A percentile compares a stretch with the other conserved stretches of the same genome.
phyloP scores from a whole-genome alignment of 2,888 invertebrate species.

The Slavum lentiscoides region DNA sequence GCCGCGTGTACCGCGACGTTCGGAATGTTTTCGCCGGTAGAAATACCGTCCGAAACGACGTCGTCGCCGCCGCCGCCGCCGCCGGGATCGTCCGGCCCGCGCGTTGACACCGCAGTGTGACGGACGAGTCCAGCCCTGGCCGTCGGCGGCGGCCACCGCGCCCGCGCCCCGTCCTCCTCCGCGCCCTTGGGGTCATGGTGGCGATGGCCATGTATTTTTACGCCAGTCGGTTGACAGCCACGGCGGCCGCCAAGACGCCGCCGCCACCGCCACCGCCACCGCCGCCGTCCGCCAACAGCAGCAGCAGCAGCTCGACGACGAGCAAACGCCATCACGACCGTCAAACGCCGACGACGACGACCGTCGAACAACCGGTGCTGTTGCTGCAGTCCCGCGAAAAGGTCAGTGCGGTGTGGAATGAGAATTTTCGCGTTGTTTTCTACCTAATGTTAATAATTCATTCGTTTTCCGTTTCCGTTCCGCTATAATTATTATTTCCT shows the following conservation, averaged over 20 bases:
- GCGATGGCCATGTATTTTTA: constrained; percentile 70
- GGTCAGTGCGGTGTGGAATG: constrained; percentile 51
- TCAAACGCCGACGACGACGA: neutral
- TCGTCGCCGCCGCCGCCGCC: neutral
- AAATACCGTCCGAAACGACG: too few species aligned
- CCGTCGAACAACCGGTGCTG: constrained; percentile 54
- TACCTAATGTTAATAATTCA: too few species aligned
- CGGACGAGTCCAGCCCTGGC: neutral
- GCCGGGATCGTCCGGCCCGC: neutral
- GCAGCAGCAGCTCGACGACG: too few species aligned
- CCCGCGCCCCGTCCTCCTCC: neutral
- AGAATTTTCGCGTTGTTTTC: too few species aligned
- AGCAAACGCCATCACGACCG: constrained; percentile 2
- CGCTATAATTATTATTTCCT: too few species aligned
- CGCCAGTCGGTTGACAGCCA: constrained; percentile 70
- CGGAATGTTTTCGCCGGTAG: too few species aligned
- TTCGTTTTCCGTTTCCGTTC: too few species aligned
- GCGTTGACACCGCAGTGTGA: neutral
- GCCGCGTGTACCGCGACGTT: too few species aligned
- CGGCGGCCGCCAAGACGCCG: constrained; percentile 61
- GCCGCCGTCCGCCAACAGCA: neutral
- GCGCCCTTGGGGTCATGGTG: constrained; percentile 43
- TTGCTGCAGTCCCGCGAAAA: constrained; percentile 30
- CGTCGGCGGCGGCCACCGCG: constrained; percentile 20
- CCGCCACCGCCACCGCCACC: constrained; percentile 54